phyloP scores from a whole-genome alignment of 2,888 invertebrate species.

The Phrixothrix hirtus region DNA sequence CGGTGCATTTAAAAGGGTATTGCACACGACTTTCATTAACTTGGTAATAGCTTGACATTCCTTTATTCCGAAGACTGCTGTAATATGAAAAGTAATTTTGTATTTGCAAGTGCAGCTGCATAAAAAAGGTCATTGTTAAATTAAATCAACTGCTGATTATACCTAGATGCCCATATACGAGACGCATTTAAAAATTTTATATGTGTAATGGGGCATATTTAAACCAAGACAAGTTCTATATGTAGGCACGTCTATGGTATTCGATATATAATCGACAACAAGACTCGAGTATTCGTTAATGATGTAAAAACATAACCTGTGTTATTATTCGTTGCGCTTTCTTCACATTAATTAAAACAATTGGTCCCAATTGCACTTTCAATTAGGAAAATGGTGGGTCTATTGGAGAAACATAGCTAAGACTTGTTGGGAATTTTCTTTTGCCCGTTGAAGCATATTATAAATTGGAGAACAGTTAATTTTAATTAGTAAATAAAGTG shows the following conservation, averaged over 20 bases:
- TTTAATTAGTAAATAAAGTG: not conserved
- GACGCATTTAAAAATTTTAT: not conserved
- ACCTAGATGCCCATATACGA: not conserved
- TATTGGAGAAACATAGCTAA: not conserved
- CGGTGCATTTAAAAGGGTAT: not conserved
- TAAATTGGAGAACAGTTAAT: not conserved
- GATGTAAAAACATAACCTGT: constrained; percentile 11
- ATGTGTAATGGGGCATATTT: not conserved
- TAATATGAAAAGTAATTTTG: not conserved
- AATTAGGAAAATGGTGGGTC: not conserved
- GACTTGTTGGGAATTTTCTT: not conserved
- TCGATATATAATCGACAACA: constrained; percentile 21
- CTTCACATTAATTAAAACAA: constrained; percentile 16
- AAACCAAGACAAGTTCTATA: constrained; percentile 5
- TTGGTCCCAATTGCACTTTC: not conserved
- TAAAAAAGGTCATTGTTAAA: not conserved
- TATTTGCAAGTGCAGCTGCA: not conserved
- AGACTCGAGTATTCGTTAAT: constrained; percentile 24
- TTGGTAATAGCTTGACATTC: not conserved
- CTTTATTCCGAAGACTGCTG: not conserved
- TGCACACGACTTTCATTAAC: constrained; percentile 1
- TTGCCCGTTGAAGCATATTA: not conserved
- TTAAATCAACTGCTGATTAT: not conserved
- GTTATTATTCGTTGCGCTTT: constrained; percentile 3
- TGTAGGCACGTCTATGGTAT: constrained; percentile 23